Base-by-base conservation (phyloP, 2,113 vertebrate genomes). In the Cebus imitator region DNA sequence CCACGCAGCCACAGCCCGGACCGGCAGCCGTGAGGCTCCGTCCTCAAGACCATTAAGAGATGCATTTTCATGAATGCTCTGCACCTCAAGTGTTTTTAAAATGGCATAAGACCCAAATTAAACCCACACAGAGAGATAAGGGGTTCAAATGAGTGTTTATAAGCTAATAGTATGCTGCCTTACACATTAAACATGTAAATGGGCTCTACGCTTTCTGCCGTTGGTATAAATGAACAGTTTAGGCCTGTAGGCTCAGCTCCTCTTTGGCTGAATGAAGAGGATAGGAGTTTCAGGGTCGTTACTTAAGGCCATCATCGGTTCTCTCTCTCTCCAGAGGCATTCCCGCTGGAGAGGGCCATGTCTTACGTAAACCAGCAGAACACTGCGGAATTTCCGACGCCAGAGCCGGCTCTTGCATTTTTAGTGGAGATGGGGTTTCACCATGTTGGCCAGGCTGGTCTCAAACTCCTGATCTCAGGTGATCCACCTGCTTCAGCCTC, bases 21-120 rank as follows among this genome's bases (percentile, higher is more conserved):
- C 27, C 0, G 40, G n/a, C 11, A 12, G 20, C 16, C 6, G 2
- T 0, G 2, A 6, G 11, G 43, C 50, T 32, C 30, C 48, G 21
- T 68, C 55, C 30, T 70, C 16, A 7, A 25, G n/a, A 37, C 17
- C 75, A 20, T 0, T 5, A 6, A 45, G 2, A 12, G 45, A 1
- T 0, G 2, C 9, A 6, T 11, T 32, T 55, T 43, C 23, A 0
- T 25, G 37, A 55, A n/a, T 1, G 3, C 17, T 0, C 61, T 43
- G 45, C 6, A 7, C 13, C 30, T 37, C 30, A 32, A 25, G 58
- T 2, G 23, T 3, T 30, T 68, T 45, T 9, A 18, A 40, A 72
- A 37, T 5, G 23, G n/a, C 13, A 45, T 55, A 30, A 80, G 55
- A 35, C 23, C 45, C 4, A 4, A 52, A 27, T 20, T 23, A 30